Conservation (phyloP, 2,113 vertebrate species). For the Oryzias curvinotus region DNA sequence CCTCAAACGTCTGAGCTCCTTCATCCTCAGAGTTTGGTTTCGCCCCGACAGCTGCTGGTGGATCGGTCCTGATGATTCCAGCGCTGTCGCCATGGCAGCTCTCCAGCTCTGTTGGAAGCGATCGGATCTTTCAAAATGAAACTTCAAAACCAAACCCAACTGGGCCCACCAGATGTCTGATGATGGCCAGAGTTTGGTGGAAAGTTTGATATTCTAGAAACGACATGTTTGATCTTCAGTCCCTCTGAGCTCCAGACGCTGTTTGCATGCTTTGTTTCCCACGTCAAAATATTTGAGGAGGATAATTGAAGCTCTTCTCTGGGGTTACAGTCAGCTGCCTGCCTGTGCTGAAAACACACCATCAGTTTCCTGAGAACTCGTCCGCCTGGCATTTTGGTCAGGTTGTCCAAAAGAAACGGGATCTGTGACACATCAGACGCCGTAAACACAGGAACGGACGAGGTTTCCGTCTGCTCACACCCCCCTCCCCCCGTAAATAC, state of each 20-base stretch:
- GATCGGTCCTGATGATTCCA: no score
- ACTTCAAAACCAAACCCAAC: slow-evolving; percentile 12
- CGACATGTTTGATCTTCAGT: not conserved
- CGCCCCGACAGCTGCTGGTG: not conserved
- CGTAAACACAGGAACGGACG: slow-evolving; percentile 1
- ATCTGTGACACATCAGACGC: slow-evolving; percentile 6
- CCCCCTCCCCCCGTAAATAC: no score
- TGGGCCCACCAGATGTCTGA: slow-evolving; percentile 21
- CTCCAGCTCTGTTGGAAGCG: slow-evolving; percentile 18
- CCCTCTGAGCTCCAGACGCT: slow-evolving; percentile 29
- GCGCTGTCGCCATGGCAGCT: not conserved
- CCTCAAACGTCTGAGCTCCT: no score
- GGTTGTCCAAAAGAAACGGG: slow-evolving; percentile 9
- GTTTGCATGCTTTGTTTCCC: slow-evolving; percentile 18
- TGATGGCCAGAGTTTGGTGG: slow-evolving; percentile 11
- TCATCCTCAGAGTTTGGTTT: no score
- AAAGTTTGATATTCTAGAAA: slow-evolving; percentile 19
- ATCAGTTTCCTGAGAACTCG: slow-evolving; percentile 8
- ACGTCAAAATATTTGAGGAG: slow-evolving; percentile 16
- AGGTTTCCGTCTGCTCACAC: no score
- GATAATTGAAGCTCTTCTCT: not conserved
- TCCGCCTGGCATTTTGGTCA: not conserved
- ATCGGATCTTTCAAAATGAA: slow-evolving; percentile 8
- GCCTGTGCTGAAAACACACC: not conserved
- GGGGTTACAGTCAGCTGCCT: not conserved